Percentiles rank a stretch among this genome's conserved stretches.
phyloP scores from a whole-genome alignment of 2,888 invertebrate genomes.

The Teleiodes luculella region DNA sequence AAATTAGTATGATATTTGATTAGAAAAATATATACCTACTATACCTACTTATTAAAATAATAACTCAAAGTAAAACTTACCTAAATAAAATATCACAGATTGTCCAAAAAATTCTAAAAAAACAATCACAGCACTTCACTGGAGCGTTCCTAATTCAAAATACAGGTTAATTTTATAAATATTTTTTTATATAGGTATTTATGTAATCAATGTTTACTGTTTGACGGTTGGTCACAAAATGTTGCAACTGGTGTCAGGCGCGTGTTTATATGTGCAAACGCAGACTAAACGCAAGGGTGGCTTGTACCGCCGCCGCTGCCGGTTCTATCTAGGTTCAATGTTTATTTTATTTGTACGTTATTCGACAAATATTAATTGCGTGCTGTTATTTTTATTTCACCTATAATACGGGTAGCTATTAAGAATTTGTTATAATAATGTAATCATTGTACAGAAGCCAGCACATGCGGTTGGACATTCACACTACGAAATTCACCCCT shows the following conservation, averaged over 20 bases:
- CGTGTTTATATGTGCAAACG: conserved; percentile 24
- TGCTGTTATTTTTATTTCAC: too few relatives aligned
- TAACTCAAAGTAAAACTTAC: too few relatives aligned
- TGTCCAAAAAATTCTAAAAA: neutral
- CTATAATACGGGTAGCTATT: too few relatives aligned
- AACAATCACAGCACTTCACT: conserved; percentile 8
- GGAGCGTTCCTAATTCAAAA: neutral
- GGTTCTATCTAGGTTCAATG: neutral
- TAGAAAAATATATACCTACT: too few relatives aligned
- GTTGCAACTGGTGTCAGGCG: conserved; percentile 23
- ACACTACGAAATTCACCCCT: too few relatives aligned
- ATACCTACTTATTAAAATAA: too few relatives aligned
- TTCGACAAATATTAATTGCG: too few relatives aligned
- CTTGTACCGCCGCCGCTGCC: conserved; percentile 11
- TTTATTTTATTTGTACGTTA: too few relatives aligned
- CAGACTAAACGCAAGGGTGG: conserved; percentile 11
- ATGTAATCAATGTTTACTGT: conserved; percentile 24
- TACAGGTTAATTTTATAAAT: neutral
- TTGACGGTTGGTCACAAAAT: conserved; percentile 28
- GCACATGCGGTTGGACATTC: too few relatives aligned
- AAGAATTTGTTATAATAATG: too few relatives aligned
- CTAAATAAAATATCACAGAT: neutral
- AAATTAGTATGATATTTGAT: too few relatives aligned
- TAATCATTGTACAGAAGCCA: too few relatives aligned
- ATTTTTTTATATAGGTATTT: neutral